A percentile compares a stretch with the other conserved stretches of the same genome.
phyloP scores from a whole-genome alignment of 2,888 invertebrate species.

The Brassicogethes aeneus region DNA sequence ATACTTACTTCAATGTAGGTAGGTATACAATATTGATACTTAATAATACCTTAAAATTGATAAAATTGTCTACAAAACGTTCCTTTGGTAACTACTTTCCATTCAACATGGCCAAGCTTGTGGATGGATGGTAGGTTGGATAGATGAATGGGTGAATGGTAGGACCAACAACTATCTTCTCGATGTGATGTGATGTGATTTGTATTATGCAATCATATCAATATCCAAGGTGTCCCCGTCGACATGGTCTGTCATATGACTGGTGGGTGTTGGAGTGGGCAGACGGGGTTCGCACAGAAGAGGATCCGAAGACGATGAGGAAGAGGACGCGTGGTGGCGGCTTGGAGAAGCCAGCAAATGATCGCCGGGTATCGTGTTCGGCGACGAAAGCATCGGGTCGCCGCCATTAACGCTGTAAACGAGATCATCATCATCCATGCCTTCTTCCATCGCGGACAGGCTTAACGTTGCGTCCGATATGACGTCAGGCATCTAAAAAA shows the following conservation, averaged over 20 bases:
- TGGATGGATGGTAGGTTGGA: no score
- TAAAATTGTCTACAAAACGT: no score
- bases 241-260: constrained; percentile 40
- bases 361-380: constrained; percentile 49
- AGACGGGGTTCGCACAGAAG: constrained; percentile 46
- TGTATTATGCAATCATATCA: constrained; percentile 46
- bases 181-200: no score
- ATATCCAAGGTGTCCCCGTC: constrained; percentile 48
- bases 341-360: constrained; percentile 52
- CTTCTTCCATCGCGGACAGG: constrained; percentile 55
- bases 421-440: constrained; percentile 43
- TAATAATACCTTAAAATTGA: no score
- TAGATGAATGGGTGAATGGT: no score
- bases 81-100: no score
- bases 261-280: constrained; percentile 41
- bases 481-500: constrained; percentile 47
- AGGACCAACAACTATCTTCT: no score
- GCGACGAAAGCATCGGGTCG: constrained; percentile 44
- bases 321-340: no score
- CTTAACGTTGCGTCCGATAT: constrained; percentile 44
- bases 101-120: no score
- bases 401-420: constrained; percentile 37
- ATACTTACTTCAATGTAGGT: constrained; percentile 12
- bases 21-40: no score
- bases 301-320: constrained; percentile 53